Base-by-base conservation (phyloP, 2,888 invertebrate species). In the Gymnoscelis rufifasciata region DNA sequence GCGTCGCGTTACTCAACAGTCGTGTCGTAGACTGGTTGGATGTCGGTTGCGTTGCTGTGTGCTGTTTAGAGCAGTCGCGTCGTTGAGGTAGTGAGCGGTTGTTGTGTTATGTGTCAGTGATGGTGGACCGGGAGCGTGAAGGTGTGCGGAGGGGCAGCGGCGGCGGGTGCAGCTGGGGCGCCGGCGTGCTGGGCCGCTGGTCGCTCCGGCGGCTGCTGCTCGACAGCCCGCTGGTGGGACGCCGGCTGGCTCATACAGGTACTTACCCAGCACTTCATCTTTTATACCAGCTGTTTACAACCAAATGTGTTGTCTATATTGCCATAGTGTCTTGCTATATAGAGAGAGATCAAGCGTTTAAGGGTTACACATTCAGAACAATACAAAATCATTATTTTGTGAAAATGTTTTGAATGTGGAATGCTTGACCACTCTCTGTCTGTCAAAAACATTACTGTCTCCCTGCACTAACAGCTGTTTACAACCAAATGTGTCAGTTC, bases 201-300 rank as follows among this genome's bases (percentile, higher is more conserved):
- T 93, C 93, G 12, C 76, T 93, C 29, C 89, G 93, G 36, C 90
- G 93, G 52, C 81, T 94, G 53, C 88, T 93, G 47, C 92, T 93
- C 48, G 92, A 93, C 59, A 93, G 92, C 71, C 93, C 93, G 2
- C 84, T 93, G 12, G 89, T 93, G 44, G 92, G 92, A 27, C 87
- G 92, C 40, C 88, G 93, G 62, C 89, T 93, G 15, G 87, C 88
- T 28, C 84, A 88, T 53, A 79, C 88, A 82, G 87, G 88, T 84
- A 75, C 39, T 7, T 31, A 13, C 19, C 12, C 26, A 19, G n/a
- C 13, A n/a, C 29, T n/a, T n/a, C n/a, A n/a, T n/a, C n/a, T n/a
- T n/a, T n/a, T n/a, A n/a, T n/a, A n/a, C n/a, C n/a, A n/a, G n/a
- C n/a, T n/a, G n/a, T n/a, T n/a, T n/a, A n/a, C n/a, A n/a, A n/a